Evolutionary conservation across 2,113 vertebrate genomes (phyloP).

Genomic region (Oxygymnocypris stewartii): DNA sequence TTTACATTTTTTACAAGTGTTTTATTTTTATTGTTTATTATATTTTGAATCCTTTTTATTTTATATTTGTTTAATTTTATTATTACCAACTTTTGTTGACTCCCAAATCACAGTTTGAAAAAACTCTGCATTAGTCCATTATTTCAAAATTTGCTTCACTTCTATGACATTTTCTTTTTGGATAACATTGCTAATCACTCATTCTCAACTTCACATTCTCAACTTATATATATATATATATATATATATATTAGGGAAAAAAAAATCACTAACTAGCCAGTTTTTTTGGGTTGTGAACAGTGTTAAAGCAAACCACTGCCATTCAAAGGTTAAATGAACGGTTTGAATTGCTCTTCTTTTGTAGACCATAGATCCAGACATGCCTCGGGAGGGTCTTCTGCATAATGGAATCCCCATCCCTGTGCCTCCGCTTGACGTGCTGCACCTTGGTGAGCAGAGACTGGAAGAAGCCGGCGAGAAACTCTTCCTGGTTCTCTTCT

Average conservation of each 20-base stretch:
- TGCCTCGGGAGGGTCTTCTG: conserved; percentile 93
- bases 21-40: too few species aligned
- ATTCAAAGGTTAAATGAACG: not conserved
- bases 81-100: too few species aligned
- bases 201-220: not conserved
- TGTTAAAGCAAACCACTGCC: not conserved
- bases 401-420: conserved; percentile 98
- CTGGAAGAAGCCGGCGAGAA: conserved; percentile 86
- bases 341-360: not conserved
- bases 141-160: too few species aligned
- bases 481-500: conserved; percentile 97
- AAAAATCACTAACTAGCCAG: not conserved
- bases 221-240: too few species aligned
- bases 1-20: too few species aligned
- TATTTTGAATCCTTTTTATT: too few species aligned
- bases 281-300: not conserved
- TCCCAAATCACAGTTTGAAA: too few species aligned
- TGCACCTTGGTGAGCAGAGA: conserved; percentile 88
- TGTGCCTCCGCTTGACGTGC: conserved; percentile 90
- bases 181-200: not conserved
- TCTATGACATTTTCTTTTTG: too few species aligned
- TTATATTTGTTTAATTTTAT: not conserved
- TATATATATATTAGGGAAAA: too few species aligned
- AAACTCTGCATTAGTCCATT: too few species aligned
- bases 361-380: conserved; percentile 95